A percentile compares a stretch with the other conserved stretches of the same genome.
Evolutionary conservation across 1,140 invertebrate species (phyloP).

Genomic region (Drosophila repleta): DNA sequence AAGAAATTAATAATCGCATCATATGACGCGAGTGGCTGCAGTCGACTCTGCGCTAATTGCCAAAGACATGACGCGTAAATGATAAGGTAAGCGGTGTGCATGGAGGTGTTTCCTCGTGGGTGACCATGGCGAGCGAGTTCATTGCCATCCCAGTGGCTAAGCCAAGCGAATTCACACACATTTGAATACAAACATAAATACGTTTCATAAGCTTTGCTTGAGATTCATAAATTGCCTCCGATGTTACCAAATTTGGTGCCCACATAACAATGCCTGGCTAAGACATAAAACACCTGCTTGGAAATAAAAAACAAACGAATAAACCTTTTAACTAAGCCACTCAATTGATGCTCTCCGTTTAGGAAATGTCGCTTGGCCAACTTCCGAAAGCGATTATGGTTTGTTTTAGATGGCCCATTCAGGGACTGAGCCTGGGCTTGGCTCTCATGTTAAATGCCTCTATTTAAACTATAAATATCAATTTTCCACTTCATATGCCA

Average conservation of each 20-base stretch:
- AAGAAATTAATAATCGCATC: slow-evolving; percentile 81
- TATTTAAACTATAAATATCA: slow-evolving; percentile 50
- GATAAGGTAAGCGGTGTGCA: slow-evolving; percentile 48
- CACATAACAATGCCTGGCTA: slow-evolving; percentile 46
- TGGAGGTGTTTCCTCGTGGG: slow-evolving; percentile 53
- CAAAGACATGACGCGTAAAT: slow-evolving; percentile 75
- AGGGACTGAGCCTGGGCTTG: not conserved
- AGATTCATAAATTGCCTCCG: not conserved
- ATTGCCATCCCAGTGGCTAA: slow-evolving; percentile 46
- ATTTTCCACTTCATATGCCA: slow-evolving; percentile 49
- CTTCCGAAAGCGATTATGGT: slow-evolving; percentile 67
- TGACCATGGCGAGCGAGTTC: slow-evolving; percentile 56
- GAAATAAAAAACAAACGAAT: too few relatives aligned
- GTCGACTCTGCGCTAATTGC: slow-evolving; percentile 72
- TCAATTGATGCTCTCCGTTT: slow-evolving; percentile 43
- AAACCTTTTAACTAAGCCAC: slow-evolving; percentile 25
- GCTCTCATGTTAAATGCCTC: slow-evolving; percentile 21
- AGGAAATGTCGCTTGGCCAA: slow-evolving; percentile 52
- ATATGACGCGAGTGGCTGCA: slow-evolving; percentile 50
- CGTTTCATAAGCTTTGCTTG: slow-evolving; percentile 12
- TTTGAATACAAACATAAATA: too few relatives aligned
- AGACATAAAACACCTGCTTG: not conserved
- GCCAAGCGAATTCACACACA: slow-evolving; percentile 48
- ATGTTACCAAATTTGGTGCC: slow-evolving; percentile 36
- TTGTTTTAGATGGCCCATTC: slow-evolving; percentile 19